A percentile compares a stretch with the other conserved stretches of the same genome.
Conservation (phyloP, 2,797 vertebrate species). For the Phoeniculus purpureus region DNA sequence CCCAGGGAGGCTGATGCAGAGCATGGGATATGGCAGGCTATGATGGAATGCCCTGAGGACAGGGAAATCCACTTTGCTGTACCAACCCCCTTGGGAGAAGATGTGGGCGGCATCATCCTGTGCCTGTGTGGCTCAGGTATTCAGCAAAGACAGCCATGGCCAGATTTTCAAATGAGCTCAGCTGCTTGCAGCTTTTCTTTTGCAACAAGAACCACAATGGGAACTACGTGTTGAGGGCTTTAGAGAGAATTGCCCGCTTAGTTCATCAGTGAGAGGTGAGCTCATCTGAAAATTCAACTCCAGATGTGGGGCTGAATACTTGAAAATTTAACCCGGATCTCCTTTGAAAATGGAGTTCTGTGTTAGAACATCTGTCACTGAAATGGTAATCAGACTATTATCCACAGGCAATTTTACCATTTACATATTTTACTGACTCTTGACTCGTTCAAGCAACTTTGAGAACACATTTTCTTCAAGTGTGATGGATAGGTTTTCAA, state of each 20-base stretch:
- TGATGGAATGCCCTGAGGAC: too few relatives aligned
- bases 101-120: rapidly evolving
- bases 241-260: conserved; percentile 53
- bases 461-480: conserved; percentile 24
- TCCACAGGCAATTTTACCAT: conserved; percentile 63
- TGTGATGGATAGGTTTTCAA: not conserved
- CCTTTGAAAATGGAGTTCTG: conserved; percentile 70
- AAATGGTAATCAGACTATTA: conserved; percentile 72
- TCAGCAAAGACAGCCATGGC: not conserved
- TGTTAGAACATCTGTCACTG: conserved; percentile 70
- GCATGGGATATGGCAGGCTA: not conserved
- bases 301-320: conserved; percentile 72
- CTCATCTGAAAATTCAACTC: conserved; percentile 66
- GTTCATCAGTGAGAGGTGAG: conserved; percentile 45
- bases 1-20: not conserved
- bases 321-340: conserved; percentile 71
- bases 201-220: not conserved
- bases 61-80: not conserved
- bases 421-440: conserved; percentile 71
- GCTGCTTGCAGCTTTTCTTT: conserved; percentile 9
- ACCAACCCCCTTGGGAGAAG: not conserved
- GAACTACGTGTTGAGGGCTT: not conserved
- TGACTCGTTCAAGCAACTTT: conserved; percentile 62
- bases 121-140: not conserved
- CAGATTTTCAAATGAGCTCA: not conserved